Evolutionary conservation across 2,888 invertebrate species (phyloP).

Genomic region (Ecliptopera silaceata): DNA sequence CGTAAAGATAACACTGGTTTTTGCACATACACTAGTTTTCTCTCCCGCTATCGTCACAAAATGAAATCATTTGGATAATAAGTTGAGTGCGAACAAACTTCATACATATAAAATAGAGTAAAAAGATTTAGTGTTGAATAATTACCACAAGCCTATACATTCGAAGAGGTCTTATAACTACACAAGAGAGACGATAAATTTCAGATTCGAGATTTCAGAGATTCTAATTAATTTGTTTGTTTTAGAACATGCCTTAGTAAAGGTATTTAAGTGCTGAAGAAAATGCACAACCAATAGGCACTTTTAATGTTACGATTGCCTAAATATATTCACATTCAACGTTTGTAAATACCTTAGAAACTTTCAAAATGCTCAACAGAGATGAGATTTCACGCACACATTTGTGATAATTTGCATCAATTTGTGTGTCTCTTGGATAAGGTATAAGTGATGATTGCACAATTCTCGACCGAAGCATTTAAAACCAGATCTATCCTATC

Average conservation of each 20-base stretch:
- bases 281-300: slow-evolving; percentile 16
- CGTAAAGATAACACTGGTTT: slow-evolving; percentile 3
- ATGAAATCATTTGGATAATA: slow-evolving; percentile 27
- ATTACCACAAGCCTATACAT: slow-evolving; percentile 40
- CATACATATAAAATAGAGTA: slow-evolving; percentile 33
- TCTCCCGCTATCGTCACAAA: slow-evolving; percentile 17
- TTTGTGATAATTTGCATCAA: neutral
- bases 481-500: slow-evolving; percentile 31
- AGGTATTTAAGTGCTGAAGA: slow-evolving; percentile 1
- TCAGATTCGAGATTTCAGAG: slow-evolving; percentile 33
- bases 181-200: slow-evolving; percentile 38
- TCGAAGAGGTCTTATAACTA: slow-evolving; percentile 37
- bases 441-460: slow-evolving; percentile 1
- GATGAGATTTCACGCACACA: neutral
- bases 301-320: slow-evolving; percentile 10
- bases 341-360: slow-evolving; percentile 13
- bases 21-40: slow-evolving; percentile 3
- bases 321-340: slow-evolving; percentile 13
- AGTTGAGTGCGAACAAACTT: slow-evolving; percentile 37
- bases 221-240: slow-evolving; percentile 17
- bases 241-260: neutral
- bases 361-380: neutral
- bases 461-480: slow-evolving; percentile 9
- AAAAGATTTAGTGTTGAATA: slow-evolving; percentile 24
- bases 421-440: neutral